Evolutionary conservation across 2,113 vertebrate species (phyloP).

Genomic region (Callopanchax toddi): DNA sequence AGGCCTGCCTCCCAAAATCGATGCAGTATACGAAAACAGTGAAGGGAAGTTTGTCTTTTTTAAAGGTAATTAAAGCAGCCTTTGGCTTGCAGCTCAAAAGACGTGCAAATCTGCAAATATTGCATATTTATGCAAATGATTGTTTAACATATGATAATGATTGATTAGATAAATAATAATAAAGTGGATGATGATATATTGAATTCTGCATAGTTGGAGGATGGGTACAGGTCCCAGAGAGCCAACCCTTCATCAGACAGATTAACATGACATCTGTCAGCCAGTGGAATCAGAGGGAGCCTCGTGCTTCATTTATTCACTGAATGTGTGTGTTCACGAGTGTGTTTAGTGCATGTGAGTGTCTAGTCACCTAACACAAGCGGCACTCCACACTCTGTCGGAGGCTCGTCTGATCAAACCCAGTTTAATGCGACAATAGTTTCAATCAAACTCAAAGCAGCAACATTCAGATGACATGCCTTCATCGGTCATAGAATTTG

Average conservation of each 20-base stretch:
- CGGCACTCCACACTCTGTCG: conserved; percentile 33
- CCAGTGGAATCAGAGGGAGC: conserved; percentile 57
- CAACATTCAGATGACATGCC: conserved; percentile 36
- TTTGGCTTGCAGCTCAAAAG: too few relatives aligned
- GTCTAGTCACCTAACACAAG: conserved; percentile 40
- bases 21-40: conserved; percentile 97
- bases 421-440: conserved; percentile 62
- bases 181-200: conserved; percentile 8
- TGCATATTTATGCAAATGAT: too few relatives aligned
- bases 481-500: conserved; percentile 40
- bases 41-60: conserved; percentile 99
- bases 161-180: background rate
- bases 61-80: conserved; percentile 84
- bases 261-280: conserved; percentile 79
- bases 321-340: conserved; percentile 29
- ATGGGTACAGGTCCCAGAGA: conserved; percentile 39
- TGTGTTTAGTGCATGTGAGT: conserved; percentile 4
- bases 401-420: conserved; percentile 57
- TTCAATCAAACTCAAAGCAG: conserved; percentile 54
- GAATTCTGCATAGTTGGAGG: conserved; percentile 23
- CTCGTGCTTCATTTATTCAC: conserved; percentile 70
- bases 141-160: too few relatives aligned
- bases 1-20: conserved; percentile 93
- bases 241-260: conserved; percentile 62
- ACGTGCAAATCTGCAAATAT: too few relatives aligned